Conservation (phyloP, 2,113 vertebrate species). For the Notothenia coriiceps region DNA sequence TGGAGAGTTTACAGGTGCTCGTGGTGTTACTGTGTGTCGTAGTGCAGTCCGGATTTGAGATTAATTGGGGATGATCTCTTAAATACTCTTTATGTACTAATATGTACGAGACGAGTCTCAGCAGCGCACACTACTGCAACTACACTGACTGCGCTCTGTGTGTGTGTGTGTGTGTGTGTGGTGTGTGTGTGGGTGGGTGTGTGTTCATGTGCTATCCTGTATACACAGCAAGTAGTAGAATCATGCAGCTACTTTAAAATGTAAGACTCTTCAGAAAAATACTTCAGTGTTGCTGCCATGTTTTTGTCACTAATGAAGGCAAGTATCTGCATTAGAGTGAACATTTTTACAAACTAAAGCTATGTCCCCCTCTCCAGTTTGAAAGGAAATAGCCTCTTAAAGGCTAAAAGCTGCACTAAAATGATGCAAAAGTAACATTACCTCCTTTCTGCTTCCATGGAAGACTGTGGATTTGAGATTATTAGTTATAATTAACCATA, state of each 20-base stretch:
- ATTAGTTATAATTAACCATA: conserved; percentile 36
- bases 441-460: conserved; percentile 31
- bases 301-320: conserved; percentile 11
- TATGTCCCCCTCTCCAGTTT: not conserved
- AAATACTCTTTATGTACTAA: no score
- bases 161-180: conserved; percentile 2
- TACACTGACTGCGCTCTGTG: no score
- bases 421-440: conserved; percentile 20
- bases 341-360: conserved; percentile 12
- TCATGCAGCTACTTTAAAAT: conserved; percentile 61
- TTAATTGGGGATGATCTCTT: no score
- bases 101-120: no score
- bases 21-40: no score
- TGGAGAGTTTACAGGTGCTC: no score
- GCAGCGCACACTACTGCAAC: no score
- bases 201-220: conserved; percentile 38
- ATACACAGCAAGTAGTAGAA: conserved; percentile 47
- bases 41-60: no score
- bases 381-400: conserved; percentile 22
- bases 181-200: no score
- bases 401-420: conserved; percentile 46
- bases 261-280: conserved; percentile 22
- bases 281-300: conserved; percentile 37
- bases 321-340: conserved; percentile 26
- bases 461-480: conserved; percentile 64